Base-by-base conservation (phyloP, 2,113 vertebrate genomes). In the Nothocercus nigrocapillus region DNA sequence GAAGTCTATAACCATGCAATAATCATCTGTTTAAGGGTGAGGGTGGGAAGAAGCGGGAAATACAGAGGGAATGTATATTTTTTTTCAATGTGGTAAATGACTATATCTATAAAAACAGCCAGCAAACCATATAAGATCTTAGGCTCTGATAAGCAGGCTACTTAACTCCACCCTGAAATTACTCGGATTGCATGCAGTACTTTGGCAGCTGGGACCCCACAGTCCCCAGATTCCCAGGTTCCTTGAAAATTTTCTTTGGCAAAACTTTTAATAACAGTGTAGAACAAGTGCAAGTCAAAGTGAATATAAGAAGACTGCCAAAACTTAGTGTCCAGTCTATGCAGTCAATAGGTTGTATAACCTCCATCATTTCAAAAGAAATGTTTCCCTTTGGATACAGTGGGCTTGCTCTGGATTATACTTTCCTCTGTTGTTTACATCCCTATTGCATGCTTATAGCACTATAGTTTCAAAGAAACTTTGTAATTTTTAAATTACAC, bases 221-320 rank as follows among this genome's bases (percentile, higher is more conserved):
- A 28, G 45, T 62, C 38, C 25, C 19, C 18, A 77, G 53, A 64
- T 54, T 84, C 62, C 9, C 20, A 47, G 3, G 36, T 78, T 81
- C 56, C 47, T 56, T 79, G 66, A 56, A 86, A 78, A 82, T 75
- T 86, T 77, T 77, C 21, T 86, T 92, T 92, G 64, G 69, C 25
- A 83, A 56, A 61, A 38, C 12, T 64, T 74, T 90, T 72, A 75
- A 67, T 64, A 36, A 19, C 21, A 34, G 21, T 20, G 38, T 58
- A 78, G 40, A 88, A 54, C n/a, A 88, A 95, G 80, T 64, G 69
- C 32, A 94, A 85, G 49, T 63, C 54, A 69, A 82, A 88, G 6
- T 19, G 38, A 75, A 59, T 21, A 16, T 45, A 78, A 19, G 67
- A 73, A 49, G 27, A 63, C 44, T 36, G 25, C 9, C 45, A 70